Evolutionary conservation across 2,888 invertebrate genomes (phyloP), one percentile per base, ranked within the genome.

Genomic region (Agrochola litura): DNA sequence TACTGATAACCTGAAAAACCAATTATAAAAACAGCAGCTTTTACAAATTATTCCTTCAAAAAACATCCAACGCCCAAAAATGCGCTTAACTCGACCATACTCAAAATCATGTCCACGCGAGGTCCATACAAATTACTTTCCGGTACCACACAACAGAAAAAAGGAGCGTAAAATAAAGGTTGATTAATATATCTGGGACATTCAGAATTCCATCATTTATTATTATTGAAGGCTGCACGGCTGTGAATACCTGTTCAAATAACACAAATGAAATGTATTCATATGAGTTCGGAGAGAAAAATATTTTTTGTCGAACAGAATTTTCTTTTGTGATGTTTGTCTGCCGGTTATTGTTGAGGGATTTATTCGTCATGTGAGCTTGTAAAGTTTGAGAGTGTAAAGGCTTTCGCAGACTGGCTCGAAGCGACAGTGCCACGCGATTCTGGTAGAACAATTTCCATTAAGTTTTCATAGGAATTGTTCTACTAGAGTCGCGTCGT

Each of bases 171-270:
- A 77, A 68, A 67, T 66, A 67, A 81, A 67, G 54, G 58, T 68
- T 71, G 37, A 77, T 82, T 68, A 67, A 82, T 68, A 71, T 46
- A 64, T 77, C 63, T 77, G 77, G 52, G 30, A 41, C 54, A 63
- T 64, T 58, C 58, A 54, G 63, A 77, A 60, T 71, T 54, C 58
- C 71, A 67, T 41, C 25, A 68, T 61, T 66, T 49, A 66, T 79
- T 67, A 66, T 66, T 58, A 81, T 81, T 82, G 56, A 66, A 76
- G 41, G 66, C 30, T 46, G 25, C 58, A 69, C 37, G 64, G 12
- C 43, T 65, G 46, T 76, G 49, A 61, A 49, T 74, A 56, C 22
- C 66, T 41, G 41, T 74, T 37, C 56, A 37, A 16, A 80, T 80
- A 67, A 75, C 49, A 64, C 22, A 25, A 81, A 81, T 66, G 43